Evolutionary conservation across 2,888 invertebrate species (phyloP).

Genomic region (Barypeithes pellucidus): DNA sequence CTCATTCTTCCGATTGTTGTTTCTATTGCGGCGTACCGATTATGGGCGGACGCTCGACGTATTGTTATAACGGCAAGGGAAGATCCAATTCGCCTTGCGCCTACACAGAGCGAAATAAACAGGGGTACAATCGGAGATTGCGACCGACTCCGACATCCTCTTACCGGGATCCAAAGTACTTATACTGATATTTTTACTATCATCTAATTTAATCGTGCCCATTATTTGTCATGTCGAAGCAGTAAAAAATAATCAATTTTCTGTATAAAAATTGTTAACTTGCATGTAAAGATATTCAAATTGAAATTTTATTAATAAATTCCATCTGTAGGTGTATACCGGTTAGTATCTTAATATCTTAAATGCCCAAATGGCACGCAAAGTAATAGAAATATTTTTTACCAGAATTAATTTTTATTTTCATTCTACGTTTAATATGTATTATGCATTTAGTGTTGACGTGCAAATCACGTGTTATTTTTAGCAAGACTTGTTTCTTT

Average conservation of each 20-base stretch:
- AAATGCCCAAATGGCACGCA: constrained; percentile 19
- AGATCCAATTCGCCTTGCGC: no score
- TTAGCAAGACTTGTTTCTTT: constrained; percentile 13
- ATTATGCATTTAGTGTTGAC: constrained; percentile 15
- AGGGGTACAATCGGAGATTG: no score
- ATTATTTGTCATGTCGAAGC: neutral
- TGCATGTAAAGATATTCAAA: constrained; percentile 27
- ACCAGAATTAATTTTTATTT: constrained; percentile 13
- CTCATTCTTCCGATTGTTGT: no score
- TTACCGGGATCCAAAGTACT: no score
- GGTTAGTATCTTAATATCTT: constrained; percentile 16
- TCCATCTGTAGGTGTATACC: constrained; percentile 21
- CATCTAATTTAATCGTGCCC: neutral
- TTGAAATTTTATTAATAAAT: constrained; percentile 32
- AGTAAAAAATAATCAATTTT: constrained; percentile 23
- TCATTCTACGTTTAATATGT: neutral
- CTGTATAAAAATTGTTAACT: constrained; percentile 18
- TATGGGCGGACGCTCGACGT: no score
- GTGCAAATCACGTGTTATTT: constrained; percentile 16
- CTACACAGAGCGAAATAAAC: no score
- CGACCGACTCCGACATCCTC: no score
- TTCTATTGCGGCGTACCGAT: no score
- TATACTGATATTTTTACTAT: no score
- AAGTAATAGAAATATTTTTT: constrained; percentile 21
- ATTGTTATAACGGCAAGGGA: no score